Evolutionary conservation across 2,888 invertebrate species (phyloP), one percentile per base, ranked within the genome.

Genomic region (Machimus atricapillus): DNA sequence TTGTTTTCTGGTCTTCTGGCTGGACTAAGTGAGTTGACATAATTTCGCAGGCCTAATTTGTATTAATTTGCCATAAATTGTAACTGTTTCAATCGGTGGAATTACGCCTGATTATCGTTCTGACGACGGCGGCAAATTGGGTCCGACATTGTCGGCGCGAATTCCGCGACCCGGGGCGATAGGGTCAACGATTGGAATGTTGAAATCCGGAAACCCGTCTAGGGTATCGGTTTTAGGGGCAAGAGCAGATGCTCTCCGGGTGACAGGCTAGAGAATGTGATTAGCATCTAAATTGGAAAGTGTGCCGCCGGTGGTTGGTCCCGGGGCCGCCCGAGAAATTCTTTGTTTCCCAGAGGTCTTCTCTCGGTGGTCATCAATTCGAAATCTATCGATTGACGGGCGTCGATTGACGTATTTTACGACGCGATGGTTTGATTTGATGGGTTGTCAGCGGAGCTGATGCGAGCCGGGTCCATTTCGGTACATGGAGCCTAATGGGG

Each of bases 1-100:
- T 85, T 85, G 73, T 73, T 73, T 85, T 85, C 85, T 85, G 74
- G 74, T 74, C 27, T 43, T 52, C 37, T 46, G 85, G 27, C 43
- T 74, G n/a, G 46, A 74, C 74, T 85, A 85, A 85, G 52, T 85
- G 74, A 43, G 56, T 74, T 85, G 85, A 85, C 85, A 85, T 74
- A 46, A 85, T 85, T 85, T 85, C 23, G 66, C 58, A 19, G 12
- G 19, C 1, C 16, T 85, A 85, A 43, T 74, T 74, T 16, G 40
- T 40, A 27, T 79, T 79, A 46, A 46, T 46, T 79, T 79, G 46
- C 16, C 27, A 40, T 79, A 40, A 40, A 23, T 79, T 79, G 34
- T 23, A 66, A 40, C 37, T 34, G 58, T 52, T 52, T 31, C 56
- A 34, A 56, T 81, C 31, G 27, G 27, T 16, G 58, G 31, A 56